Conservation (phyloP, 2,888 invertebrate genomes). For the Catocala nupta region DNA sequence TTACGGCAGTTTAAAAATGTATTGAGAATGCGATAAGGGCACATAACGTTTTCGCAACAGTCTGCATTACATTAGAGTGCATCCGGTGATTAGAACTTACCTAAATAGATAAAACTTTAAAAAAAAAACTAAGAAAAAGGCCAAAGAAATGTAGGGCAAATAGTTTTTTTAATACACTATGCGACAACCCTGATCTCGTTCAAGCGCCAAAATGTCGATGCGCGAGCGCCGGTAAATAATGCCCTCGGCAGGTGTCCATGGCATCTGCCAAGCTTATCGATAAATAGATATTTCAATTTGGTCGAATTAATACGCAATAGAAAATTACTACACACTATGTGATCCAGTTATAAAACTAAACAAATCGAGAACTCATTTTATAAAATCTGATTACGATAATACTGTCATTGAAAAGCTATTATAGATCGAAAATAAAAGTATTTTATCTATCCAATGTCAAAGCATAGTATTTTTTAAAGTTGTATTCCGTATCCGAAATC, state of each 20-base stretch:
- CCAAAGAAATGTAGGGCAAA: constrained; percentile 6
- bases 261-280: constrained; percentile 56
- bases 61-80: constrained; percentile 44
- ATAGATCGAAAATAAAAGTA: constrained; percentile 21
- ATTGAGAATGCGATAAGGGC: constrained; percentile 75
- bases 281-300: constrained; percentile 46
- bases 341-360: no score
- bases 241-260: constrained; percentile 42
- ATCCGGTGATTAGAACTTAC: constrained; percentile 46
- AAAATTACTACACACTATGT: not conserved
- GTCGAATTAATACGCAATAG: constrained; percentile 22
- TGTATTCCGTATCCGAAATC: constrained; percentile 50
- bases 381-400: not conserved
- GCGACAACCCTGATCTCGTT: constrained; percentile 26
- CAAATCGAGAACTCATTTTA: no score
- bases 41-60: constrained; percentile 69
- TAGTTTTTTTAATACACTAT: not conserved
- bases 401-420: constrained; percentile 6
- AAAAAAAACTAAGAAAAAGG: constrained; percentile 6
- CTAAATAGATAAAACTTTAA: constrained; percentile 33
- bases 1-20: constrained; percentile 56
- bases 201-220: constrained; percentile 32
- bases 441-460: constrained; percentile 37
- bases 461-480: constrained; percentile 49
- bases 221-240: constrained; percentile 37